Evolutionary conservation across 2,888 invertebrate species (phyloP).

Genomic region (Spicauda simplicius): DNA sequence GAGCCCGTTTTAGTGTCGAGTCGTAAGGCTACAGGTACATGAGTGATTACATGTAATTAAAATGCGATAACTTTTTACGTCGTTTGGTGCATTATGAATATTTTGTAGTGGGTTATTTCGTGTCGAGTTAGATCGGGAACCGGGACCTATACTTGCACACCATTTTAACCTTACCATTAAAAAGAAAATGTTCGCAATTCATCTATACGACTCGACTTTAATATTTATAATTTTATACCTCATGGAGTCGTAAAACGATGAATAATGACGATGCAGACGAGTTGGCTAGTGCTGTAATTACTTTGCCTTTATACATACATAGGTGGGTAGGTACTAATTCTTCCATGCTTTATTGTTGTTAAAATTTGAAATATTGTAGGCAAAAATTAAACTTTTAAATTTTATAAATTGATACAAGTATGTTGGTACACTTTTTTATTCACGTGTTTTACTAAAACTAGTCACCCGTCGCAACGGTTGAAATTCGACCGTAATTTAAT

Average conservation of each 20-base stretch:
- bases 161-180: constrained; percentile 82
- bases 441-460: background rate
- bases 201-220: constrained; percentile 83
- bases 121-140: constrained; percentile 65
- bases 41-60: constrained; percentile 73
- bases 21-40: constrained; percentile 58
- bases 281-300: constrained; percentile 83
- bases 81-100: constrained; percentile 65
- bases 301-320: constrained; percentile 73
- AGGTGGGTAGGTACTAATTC: constrained; percentile 45
- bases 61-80: constrained; percentile 69
- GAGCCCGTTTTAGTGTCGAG: constrained; percentile 55
- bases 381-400: background rate
- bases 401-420: background rate
- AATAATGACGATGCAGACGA: constrained; percentile 83
- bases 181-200: constrained; percentile 84
- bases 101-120: constrained; percentile 62
- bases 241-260: constrained; percentile 83
- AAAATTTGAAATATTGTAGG: constrained; percentile 74
- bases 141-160: constrained; percentile 71
- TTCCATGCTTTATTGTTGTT: constrained; percentile 78
- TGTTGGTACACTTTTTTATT: background rate
- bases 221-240: constrained; percentile 85
- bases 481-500: no score
- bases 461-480: no score